phyloP scores from a whole-genome alignment of 1,140 invertebrate species.

The Druon quercuslanigerum region DNA sequence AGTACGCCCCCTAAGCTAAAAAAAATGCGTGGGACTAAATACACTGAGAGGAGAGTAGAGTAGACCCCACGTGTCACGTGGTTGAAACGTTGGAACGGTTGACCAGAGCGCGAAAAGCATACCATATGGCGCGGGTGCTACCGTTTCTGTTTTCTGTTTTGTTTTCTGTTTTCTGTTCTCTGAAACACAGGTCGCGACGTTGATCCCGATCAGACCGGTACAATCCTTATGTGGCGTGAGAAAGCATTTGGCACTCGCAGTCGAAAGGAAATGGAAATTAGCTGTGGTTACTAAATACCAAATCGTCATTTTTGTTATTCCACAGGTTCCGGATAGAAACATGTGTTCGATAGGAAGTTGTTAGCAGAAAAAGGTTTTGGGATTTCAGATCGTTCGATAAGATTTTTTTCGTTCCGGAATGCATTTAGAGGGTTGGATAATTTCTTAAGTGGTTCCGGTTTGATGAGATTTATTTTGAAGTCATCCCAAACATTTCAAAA shows the following conservation, averaged over 20 bases:
- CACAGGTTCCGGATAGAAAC: too few relatives aligned
- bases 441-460: too few relatives aligned
- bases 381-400: too few relatives aligned
- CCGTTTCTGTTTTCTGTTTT: background rate
- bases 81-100: background rate
- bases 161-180: background rate
- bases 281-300: background rate
- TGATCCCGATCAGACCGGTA: background rate
- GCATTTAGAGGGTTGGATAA: too few relatives aligned
- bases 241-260: constrained; percentile 3
- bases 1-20: too few relatives aligned
- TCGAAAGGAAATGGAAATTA: constrained; percentile 19
- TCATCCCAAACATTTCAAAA: too few relatives aligned
- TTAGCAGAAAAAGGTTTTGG: too few relatives aligned
- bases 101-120: constrained; percentile 17
- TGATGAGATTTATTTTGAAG: too few relatives aligned
- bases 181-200: constrained; percentile 22
- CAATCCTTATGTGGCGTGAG: constrained; percentile 12
- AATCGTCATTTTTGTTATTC: background rate
- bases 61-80: background rate
- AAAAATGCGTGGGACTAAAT: background rate
- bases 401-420: too few relatives aligned
- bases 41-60: too few relatives aligned
- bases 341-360: too few relatives aligned
- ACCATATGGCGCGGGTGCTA: constrained; percentile 17